Base-by-base conservation (phyloP, 2,888 invertebrate genomes). In the Oegoconia quadripuncta region DNA sequence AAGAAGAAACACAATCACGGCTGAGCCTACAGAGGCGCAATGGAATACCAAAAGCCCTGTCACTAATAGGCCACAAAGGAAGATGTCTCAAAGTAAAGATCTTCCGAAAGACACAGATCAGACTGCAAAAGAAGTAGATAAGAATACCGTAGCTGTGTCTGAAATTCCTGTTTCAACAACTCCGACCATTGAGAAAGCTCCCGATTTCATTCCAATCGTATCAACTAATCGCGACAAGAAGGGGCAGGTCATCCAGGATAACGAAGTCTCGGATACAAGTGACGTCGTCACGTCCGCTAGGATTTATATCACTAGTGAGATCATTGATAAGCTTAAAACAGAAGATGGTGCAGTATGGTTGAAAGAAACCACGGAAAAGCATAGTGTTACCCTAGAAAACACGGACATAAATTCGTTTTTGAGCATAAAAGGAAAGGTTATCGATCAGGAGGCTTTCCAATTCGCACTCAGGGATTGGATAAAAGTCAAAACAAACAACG, bases 391-490 rank as follows among this genome's bases (percentile, higher is more conserved):
- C 31, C 65, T 88, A 2, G 72, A 82, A 14, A 73, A 68, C 26
- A 67, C 83, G 0, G 82, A 74, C 12, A 50, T 59, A 6, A 68
- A 55, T 38, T 62, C 67, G 33, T 88, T 86, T 30, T 54, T 91
- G 28, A 74, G 74, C 30, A 83, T 91, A 29, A 83, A 71, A 36
- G 91, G 91, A 0, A 74, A 79, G 15, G 65, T 81, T 3, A 67
- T 50, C 1, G 74, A 89, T 48, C 90, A 90, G 50, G 88, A 89
- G 33, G 68, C 74, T 38, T 88, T 91, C 50, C 90, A 90, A 48
- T 43, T 64, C 1, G 79, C 80, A 42, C 62, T 91, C 1, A 53
- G 88, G 29, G 74, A 80, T 11, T 89, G 81, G 78, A 61, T 59
- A 14, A 63, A 16, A 61, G 46, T 39, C 1, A 55, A 54, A 33